Evolutionary conservation across 2,888 invertebrate species (phyloP).

Genomic region (Agriotes lineatus): DNA sequence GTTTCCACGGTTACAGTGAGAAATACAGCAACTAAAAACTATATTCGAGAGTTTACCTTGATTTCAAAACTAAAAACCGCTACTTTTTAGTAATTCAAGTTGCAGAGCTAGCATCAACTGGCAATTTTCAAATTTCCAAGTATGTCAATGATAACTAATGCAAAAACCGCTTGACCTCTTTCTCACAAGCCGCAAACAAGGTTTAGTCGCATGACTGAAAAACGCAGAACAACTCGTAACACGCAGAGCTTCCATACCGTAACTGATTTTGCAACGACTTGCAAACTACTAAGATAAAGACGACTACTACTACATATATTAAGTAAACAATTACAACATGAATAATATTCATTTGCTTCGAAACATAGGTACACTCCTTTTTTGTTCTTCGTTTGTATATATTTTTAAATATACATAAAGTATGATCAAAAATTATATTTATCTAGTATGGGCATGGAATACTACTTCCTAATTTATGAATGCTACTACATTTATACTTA

Average conservation of each 20-base stretch:
- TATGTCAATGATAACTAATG: conserved; percentile 17
- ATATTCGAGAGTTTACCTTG: conserved; percentile 1
- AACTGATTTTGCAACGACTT: not conserved
- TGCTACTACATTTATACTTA: no score
- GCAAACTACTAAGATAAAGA: no score
- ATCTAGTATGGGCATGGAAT: no score
- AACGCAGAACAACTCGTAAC: not conserved
- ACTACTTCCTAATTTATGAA: no score
- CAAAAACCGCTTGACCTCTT: conserved; percentile 4
- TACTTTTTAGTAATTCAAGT: not conserved
- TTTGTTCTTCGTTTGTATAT: no score
- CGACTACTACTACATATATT: no score
- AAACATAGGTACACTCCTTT: no score
- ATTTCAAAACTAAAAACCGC: not conserved
- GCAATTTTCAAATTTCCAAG: conserved; percentile 10
- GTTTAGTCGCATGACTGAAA: not conserved
- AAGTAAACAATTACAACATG: no score
- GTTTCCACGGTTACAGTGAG: not conserved
- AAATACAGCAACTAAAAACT: not conserved
- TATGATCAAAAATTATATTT: no score
- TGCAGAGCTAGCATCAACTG: not conserved
- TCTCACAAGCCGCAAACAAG: conserved; percentile 1
- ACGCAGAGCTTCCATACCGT: not conserved
- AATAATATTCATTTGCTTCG: no score
- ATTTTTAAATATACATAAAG: no score